Evolutionary conservation across 2,888 invertebrate species (phyloP), one percentile per base, ranked within the genome.

Genomic region (Pachliopta kotzebuea): DNA sequence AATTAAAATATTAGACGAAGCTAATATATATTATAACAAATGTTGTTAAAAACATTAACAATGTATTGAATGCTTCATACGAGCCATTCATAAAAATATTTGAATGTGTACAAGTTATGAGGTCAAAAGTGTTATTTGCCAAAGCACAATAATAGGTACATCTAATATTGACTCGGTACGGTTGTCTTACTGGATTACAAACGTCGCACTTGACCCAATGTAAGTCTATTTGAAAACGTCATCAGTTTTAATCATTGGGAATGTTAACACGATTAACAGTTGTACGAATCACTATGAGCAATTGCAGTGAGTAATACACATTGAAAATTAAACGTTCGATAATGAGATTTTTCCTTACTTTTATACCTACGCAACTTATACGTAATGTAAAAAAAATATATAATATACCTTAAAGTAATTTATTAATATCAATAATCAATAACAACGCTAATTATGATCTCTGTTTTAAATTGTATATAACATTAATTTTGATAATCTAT

Each of bases 221-320:
- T 67, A 54, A 59, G 23, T n/a, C 26, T 49, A 50, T 61, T 23
- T 69, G 71, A 74, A 76, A 74, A 72, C 71, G 74, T 76, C 74
- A 76, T 75, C 72, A 73, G 78, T 72, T 79, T 73, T 74, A 80
- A 78, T 78, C 74, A 79, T 80, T 78, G 68, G 66, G 65, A 65
- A 70, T 77, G 81, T 76, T 86, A 86, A 87, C 79, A 67, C 71
- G 78, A 84, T 88, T 84, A 86, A 76, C 80, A 74, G 75, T 78
- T 79, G 76, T 72, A 73, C 75, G 69, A 77, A 72, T 70, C 69
- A 69, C 72, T 69, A 68, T 79, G 75, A 75, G 75, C 73, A 72
- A 75, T 74, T 69, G 63, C 68, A 66, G 68, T 79, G 79, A 82
- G 76, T 77, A 77, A 78, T 70, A 63, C 65, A 68, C n/a, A 45